Evolutionary conservation across 2,888 invertebrate genomes (phyloP), one percentile per base, ranked within the genome.

Genomic region (Rosalia funebris): DNA sequence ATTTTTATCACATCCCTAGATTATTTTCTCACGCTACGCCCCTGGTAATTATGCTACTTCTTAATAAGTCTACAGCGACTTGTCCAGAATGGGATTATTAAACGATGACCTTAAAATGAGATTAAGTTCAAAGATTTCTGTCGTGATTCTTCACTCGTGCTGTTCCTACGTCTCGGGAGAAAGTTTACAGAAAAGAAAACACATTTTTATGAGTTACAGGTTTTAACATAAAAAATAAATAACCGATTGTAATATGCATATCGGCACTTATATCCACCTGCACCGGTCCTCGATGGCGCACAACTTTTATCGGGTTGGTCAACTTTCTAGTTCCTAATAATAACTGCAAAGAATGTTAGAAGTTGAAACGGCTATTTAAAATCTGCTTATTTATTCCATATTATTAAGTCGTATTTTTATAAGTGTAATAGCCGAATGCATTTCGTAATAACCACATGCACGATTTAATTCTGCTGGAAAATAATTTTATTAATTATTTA

Each of bases 261-360:
- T n/a, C n/a, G n/a, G n/a, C n/a, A n/a, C n/a, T n/a, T n/a, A n/a
- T n/a, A 25, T 25, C 7, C 25, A 25, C 25, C 25, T 25, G 25
- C 25, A 25, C 7, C 25, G 3, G 25, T 25, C 19, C 10, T 15
- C 41, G 11, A n/a, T n/a, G 15, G 31, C 3, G 31, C 20, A 31
- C 12, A 31, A 25, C n/a, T 46, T 46, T 41, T 47, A 46, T 57
- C 52, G 20, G 46, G 19, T 32, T 34, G 25, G 36, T 53, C 53
- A 39, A 53, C 58, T 59, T 59, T 59, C 58, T 59, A 59, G 46
- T 59, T 59, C 53, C 14, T 37, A 47, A 53, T 32, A 16, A 12
- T 25, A 31, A 44, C 16, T 53, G 52, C 25, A 36, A 31, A 53
- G 46, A 53, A 42, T 19, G 52, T 10, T 17, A 9, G 44, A 39